Conservation (phyloP, 2,797 vertebrate species). For the Eremophila alpestris region DNA sequence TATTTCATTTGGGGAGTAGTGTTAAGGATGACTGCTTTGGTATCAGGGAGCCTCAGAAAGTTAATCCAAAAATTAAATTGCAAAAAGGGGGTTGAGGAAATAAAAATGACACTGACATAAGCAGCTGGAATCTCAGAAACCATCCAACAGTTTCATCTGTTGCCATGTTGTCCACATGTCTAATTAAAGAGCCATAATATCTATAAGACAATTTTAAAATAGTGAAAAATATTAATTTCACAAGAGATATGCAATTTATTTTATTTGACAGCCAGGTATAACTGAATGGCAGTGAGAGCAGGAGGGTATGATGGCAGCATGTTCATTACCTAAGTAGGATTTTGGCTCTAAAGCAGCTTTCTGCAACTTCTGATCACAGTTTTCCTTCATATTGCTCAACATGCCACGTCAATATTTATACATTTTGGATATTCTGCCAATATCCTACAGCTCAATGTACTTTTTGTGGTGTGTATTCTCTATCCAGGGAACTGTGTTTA, state of each 20-base stretch:
- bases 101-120: not conserved
- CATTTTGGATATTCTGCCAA: conserved; percentile 9
- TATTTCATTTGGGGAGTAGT: not conserved
- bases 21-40: not conserved
- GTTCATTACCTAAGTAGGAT: not conserved
- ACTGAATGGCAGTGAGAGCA: not conserved
- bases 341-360: not conserved
- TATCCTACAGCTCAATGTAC: not conserved
- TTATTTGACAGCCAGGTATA: not conserved
- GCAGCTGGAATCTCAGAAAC: not conserved
- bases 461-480: not conserved
- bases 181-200: conserved; percentile 11
- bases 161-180: not conserved
- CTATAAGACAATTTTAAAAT: not conserved
- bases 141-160: not conserved
- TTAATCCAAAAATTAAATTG: not conserved
- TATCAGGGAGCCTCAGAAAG: not conserved
- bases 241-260: conserved; percentile 19
- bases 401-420: not conserved
- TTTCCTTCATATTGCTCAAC: not conserved
- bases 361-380: not conserved
- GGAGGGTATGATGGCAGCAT: not conserved
- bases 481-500: not conserved
- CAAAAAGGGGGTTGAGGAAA: not conserved
- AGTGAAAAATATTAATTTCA: conserved; percentile 16